A percentile compares a stretch with the other conserved stretches of the same genome.
phyloP scores from a whole-genome alignment of 2,797 vertebrate species.

The Ciconia nigra region DNA sequence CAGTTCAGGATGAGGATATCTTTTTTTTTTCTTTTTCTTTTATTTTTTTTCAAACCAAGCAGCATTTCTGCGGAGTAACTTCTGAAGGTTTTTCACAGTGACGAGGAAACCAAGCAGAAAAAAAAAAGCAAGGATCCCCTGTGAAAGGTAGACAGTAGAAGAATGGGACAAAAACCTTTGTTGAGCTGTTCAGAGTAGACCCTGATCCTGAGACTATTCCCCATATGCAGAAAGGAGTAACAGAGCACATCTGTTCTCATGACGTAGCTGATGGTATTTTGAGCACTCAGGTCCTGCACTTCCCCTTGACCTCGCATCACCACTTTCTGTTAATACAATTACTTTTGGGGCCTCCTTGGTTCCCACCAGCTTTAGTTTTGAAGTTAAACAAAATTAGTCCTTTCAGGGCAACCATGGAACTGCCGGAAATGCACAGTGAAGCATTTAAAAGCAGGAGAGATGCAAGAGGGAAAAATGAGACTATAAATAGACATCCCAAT shows the following conservation, averaged over 20 bases:
- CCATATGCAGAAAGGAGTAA: background rate
- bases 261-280: background rate
- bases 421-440: background rate
- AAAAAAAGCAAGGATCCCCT: background rate
- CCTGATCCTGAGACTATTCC: background rate
- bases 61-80: background rate
- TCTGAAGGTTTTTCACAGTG: background rate
- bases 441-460: background rate
- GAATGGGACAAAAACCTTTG: background rate
- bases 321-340: slow-evolving; percentile 17
- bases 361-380: background rate
- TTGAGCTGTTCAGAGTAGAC: background rate
- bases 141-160: background rate
- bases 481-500: background rate
- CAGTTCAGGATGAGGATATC: background rate
- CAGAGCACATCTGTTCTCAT: slow-evolving; percentile 19
- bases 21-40: background rate
- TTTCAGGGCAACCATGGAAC: background rate
- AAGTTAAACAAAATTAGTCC: background rate
- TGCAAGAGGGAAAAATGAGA: background rate
- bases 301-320: slow-evolving; percentile 5
- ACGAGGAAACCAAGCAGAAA: background rate
- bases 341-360: background rate
- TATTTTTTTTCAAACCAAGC: background rate
- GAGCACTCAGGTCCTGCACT: background rate